Conservation (phyloP, 2,113 vertebrate genomes). For the Perognathus longimembris region DNA sequence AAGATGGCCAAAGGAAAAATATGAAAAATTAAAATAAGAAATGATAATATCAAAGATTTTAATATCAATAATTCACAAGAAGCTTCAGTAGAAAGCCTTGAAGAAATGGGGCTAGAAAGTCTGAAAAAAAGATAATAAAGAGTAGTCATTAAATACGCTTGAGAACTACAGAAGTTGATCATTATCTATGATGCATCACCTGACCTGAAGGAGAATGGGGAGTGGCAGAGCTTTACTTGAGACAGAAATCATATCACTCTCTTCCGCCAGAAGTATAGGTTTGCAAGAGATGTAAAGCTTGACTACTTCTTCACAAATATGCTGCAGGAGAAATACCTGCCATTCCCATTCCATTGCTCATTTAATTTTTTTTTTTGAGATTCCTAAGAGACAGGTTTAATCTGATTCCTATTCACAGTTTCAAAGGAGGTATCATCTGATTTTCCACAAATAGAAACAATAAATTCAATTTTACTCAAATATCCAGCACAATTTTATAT, state of each 20-base stretch:
- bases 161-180: neutral
- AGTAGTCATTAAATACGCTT: neutral
- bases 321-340: neutral
- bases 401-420: slow-evolving; percentile 5
- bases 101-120: neutral
- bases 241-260: neutral
- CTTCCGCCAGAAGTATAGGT: neutral
- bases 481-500: neutral
- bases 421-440: neutral
- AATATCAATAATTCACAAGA: slow-evolving; percentile 15
- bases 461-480: slow-evolving; percentile 41
- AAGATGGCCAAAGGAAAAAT: neutral
- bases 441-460: slow-evolving; percentile 57
- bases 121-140: neutral
- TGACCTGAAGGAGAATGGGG: neutral
- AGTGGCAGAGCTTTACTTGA: neutral
- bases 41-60: slow-evolving; percentile 2
- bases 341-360: slow-evolving; percentile 28
- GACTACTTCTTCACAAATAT: neutral
- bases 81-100: neutral
- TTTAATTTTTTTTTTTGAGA: neutral
- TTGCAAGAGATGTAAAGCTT: neutral
- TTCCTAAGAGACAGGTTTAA: slow-evolving; percentile 3
- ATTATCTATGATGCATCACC: neutral
- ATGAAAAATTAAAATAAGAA: neutral